Base-by-base conservation (phyloP, 2,113 vertebrate species). In the Xenotilapia leptura region DNA sequence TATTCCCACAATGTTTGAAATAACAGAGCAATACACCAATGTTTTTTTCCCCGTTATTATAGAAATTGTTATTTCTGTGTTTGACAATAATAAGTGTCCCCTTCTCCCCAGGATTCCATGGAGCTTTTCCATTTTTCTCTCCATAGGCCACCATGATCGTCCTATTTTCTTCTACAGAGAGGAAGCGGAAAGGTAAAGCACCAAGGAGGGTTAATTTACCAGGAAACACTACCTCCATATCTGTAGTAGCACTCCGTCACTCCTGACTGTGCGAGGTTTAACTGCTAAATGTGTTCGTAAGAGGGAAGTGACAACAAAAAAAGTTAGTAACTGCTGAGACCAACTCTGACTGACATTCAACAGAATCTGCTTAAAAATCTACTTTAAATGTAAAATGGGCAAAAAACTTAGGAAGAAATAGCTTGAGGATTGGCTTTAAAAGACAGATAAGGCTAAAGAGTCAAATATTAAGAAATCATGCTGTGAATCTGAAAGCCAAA, bases 171-270 rank as follows among this genome's bases (percentile, higher is more conserved):
- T 79, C 77, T 83, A 73, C 13, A 79, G 75, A 77, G 81, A 93
- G 89, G 90, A 93, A 93, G 68, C 79, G 56, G 88, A 90, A 86
- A 58, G 70, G 68, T 28, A 73, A 68, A 55, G 60, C 51, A 75
- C 73, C 56, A 23, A 33, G 2, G 49, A 83, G 40, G 80, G 84
- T 88, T 79, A 23, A 83, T 82, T 89, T 73, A 84, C 84, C 84
- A 89, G 93, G 91, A 92, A 93, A 88, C 82, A 42, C 86, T 88
- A 83, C 73, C 83, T 62, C n/a, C 62, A 6, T 90, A 82, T 84
- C 79, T 62, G 79, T 79, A 54, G n/a, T 42, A 2, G 17, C 84
- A 86, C 75, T 86, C 68, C 9, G 56, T 90, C 80, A 85, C 47
- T 85, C 56, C 51, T 53, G 19, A 79, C 81, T 51, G 83, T 62